These are phyloP conservation scores for Hystrix cristata DNA, from an alignment of 2,113 vertebrate species.

Conservation along the genomic window DNA sequence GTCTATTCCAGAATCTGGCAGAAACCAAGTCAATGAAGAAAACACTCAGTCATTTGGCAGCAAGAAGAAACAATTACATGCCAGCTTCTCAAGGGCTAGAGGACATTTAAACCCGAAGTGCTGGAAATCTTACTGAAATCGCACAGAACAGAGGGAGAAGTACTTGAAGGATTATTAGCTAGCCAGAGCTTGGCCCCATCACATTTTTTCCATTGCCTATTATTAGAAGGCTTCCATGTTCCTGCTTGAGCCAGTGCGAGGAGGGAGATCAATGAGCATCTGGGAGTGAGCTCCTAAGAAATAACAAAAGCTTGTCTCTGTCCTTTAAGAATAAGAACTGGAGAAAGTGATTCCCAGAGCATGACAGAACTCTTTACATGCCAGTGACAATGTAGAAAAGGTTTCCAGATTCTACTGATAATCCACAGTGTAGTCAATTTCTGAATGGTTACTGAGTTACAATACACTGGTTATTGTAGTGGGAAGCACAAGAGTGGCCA, in stretches of 20 bases:
- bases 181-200: neutral
- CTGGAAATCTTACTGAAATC: slow-evolving; percentile 58
- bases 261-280: neutral
- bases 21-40: slow-evolving; percentile 74
- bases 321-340: neutral
- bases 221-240: neutral
- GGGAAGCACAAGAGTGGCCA: neutral
- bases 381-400: neutral
- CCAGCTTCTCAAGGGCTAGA: slow-evolving; percentile 65
- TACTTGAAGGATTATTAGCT: slow-evolving; percentile 54
- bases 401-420: neutral
- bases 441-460: neutral
- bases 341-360: slow-evolving; percentile 9
- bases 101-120: slow-evolving; percentile 54
- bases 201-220: neutral
- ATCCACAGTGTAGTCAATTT: neutral
- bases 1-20: slow-evolving; percentile 67
- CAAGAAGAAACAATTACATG: slow-evolving; percentile 66
- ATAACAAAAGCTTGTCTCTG: slow-evolving; percentile 40
- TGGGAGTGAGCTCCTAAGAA: neutral
- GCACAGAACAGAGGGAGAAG: slow-evolving; percentile 20
- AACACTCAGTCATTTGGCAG: slow-evolving; percentile 75
- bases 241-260: neutral
- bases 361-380: neutral
- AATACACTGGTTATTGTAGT: neutral